Percentiles rank a stretch among this genome's conserved stretches.
These are phyloP conservation scores for Plotosus lineatus DNA, from an alignment of 2,113 vertebrate species.

Conservation along the genomic window DNA sequence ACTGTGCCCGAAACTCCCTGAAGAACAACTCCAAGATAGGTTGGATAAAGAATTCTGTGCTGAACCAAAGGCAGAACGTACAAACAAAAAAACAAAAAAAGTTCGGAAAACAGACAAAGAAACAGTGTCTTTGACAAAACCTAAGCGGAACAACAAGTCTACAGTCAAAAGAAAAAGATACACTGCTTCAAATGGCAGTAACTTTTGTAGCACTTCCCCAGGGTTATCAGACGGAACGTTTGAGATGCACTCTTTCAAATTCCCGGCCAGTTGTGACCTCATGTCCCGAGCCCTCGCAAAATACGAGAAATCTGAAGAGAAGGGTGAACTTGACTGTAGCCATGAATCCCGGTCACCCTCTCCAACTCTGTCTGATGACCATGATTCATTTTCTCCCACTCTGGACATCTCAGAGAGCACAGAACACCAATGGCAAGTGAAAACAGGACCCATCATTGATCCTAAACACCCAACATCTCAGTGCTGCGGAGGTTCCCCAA, in stretches of 20 bases:
- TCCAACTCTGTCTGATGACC: neutral
- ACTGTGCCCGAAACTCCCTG: constrained; percentile 68
- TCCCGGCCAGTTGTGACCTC: constrained; percentile 68
- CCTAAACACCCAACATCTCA: constrained; percentile 29
- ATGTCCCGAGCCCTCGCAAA: constrained; percentile 68
- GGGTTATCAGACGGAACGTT: constrained; percentile 33
- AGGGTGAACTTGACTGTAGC: neutral
- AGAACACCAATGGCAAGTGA: constrained; percentile 43
- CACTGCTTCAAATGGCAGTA: constrained; percentile 42
- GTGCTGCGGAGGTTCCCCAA: constrained; percentile 53
- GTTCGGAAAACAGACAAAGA: constrained; percentile 25
- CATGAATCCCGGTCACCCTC: neutral
- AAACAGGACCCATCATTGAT: constrained; percentile 49
- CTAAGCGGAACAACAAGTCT: constrained; percentile 30
- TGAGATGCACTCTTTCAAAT: constrained; percentile 59
- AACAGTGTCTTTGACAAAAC: constrained; percentile 4
- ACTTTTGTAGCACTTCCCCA: constrained; percentile 41
- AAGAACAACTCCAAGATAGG: constrained; percentile 41
- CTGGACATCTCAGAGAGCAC: neutral
- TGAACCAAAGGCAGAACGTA: constrained; percentile 30
- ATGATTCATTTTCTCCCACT: constrained; percentile 11
- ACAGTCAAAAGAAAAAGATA: constrained; percentile 28
- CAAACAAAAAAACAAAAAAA: neutral
- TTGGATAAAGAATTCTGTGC: constrained; percentile 16
- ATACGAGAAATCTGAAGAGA: constrained; percentile 51